These are phyloP conservation scores for Peromyscus maniculatus DNA, from an alignment of 2,113 vertebrate species.

Conservation along the genomic window DNA sequence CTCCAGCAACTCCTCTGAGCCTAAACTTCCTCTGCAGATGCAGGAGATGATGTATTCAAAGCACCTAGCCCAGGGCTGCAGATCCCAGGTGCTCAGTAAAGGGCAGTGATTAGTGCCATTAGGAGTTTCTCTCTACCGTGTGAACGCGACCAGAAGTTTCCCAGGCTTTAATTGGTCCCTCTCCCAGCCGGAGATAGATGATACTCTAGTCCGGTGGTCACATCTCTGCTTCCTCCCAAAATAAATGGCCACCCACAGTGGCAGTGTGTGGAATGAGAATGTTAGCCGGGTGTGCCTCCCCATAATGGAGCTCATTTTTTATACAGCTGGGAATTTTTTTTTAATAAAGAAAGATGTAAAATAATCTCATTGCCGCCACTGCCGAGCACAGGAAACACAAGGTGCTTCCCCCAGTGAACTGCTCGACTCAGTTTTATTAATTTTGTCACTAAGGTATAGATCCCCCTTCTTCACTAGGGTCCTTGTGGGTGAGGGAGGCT, in stretches of 20 bases:
- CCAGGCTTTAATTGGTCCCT: conserved; percentile 61
- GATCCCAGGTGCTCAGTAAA: conserved; percentile 49
- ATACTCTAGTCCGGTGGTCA: background rate
- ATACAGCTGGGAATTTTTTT: conserved; percentile 74
- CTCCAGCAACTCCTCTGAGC: background rate
- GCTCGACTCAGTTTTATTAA: conserved; percentile 80
- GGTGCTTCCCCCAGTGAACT: conserved; percentile 75
- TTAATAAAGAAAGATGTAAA: conserved; percentile 81
- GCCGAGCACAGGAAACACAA: conserved; percentile 57
- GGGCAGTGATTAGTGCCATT: background rate
- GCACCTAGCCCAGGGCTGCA: background rate
- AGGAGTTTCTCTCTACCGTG: conserved; percentile 11
- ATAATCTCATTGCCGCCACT: conserved; percentile 72
- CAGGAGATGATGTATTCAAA: background rate
- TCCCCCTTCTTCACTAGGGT: conserved; percentile 58
- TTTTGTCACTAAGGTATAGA: conserved; percentile 72
- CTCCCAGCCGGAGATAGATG: conserved; percentile 55
- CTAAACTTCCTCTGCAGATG: conserved; percentile 18
- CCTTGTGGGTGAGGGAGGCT: background rate
- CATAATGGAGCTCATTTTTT: conserved; percentile 68
- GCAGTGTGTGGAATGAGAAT: conserved; percentile 58
- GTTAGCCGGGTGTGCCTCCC: conserved; percentile 50
- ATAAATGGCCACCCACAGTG: conserved; percentile 70
- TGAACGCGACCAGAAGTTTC: conserved; percentile 60
- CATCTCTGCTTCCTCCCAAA: conserved; percentile 49